Evolutionary conservation across 30 jellyfish, hydroid and myxozoan species (phyloP).

Genomic region (Aurelia sp.): DNA sequence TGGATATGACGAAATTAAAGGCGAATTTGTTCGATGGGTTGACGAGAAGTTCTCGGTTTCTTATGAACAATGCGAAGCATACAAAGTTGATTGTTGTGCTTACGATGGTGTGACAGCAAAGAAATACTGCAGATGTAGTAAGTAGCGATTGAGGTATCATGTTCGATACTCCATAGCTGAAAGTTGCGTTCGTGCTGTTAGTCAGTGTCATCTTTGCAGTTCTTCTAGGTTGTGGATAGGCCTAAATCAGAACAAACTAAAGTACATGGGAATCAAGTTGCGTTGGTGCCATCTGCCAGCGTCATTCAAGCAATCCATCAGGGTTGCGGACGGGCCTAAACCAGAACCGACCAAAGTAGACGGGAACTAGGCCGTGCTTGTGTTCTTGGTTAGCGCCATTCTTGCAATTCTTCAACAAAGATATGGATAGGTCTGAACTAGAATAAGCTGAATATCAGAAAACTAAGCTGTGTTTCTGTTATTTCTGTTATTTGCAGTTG

Average conservation of each 20-base stretch:
- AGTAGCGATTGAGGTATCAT: constrained; percentile 23
- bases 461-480: background rate
- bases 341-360: background rate
- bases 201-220: background rate
- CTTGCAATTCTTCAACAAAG: background rate
- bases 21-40: constrained; percentile 71
- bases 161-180: background rate
- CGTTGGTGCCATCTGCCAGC: background rate
- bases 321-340: no score
- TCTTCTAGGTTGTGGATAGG: no score
- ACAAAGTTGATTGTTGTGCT: constrained; percentile 25
- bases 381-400: background rate
- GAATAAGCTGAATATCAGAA: background rate
- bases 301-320: background rate
- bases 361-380: background rate
- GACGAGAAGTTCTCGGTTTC: constrained; percentile 51
- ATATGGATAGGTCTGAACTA: background rate
- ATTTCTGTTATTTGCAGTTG: background rate
- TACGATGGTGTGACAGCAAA: constrained; percentile 13
- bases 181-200: constrained; percentile 1
- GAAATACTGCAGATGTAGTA: constrained; percentile 14
- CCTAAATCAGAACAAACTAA: background rate
- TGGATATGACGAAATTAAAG: constrained; percentile 49
- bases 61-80: constrained; percentile 48
- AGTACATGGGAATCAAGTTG: background rate